Evolutionary conservation across 2,888 invertebrate genomes (phyloP), one percentile per base, ranked within the genome.

Genomic region (Pteria penguin): DNA sequence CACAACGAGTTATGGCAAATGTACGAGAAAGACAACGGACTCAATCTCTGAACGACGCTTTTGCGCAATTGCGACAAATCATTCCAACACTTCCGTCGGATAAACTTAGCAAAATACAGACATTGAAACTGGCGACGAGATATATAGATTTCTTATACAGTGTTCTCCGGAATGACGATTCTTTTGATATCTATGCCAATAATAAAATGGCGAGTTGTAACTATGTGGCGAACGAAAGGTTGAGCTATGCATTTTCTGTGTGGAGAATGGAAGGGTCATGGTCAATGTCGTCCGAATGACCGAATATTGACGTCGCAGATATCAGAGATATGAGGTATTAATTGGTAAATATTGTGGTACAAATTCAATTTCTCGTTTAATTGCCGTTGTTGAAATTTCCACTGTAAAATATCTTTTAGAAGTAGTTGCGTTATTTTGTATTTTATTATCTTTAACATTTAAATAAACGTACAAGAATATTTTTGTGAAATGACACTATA

Each of bases 31-130:
- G 94, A n/a, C 93, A 94, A 81, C 85, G 94, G 45, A 94, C 94
- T 0, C 93, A 94, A 87, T 93, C 93, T 4, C 86, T 94, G 36
- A 94, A 94, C 86, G 93, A 93, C 31, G 99, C 99, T 0, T 99
- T 99, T 93, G 95, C 97, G 14, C 95, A 96, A 79, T 94, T 99
- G 69, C 94, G 98, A 67, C 96, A 97, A 92, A 98, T 98, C 91
- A 98, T 99, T 88, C 99, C 99, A 0, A 98, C 98, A 0, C 93
- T 99, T 85, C 99, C 99, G 31, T 98, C 98, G 90, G 99, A 99
- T 92, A 99, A 99, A 92, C 93, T 99, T 72, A 97, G 97, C 85
- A 99, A 99, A 93, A 99, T 99, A 78, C 99, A 99, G 93, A 99
- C 99, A 0, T 93, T 99, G 45, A 97, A 97, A 90, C 93, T 99